Evolutionary conservation across 1,140 invertebrate genomes (phyloP).

Genomic region (Pogonognathellus flavescens): DNA sequence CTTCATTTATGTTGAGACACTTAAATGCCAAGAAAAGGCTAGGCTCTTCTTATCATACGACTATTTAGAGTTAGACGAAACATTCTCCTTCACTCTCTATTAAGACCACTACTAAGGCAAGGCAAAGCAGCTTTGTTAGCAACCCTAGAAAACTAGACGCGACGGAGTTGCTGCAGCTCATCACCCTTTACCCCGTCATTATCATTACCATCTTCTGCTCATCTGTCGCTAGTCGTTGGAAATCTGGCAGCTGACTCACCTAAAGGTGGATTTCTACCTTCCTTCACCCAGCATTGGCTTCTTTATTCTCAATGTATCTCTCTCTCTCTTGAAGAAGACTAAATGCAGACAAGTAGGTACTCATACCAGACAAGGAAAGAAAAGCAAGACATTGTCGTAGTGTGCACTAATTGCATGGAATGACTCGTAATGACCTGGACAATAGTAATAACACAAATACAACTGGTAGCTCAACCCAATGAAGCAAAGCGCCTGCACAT

Average conservation of each 20-base stretch:
- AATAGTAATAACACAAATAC: slow-evolving; percentile 6
- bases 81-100: too few relatives aligned
- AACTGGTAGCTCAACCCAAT: background rate
- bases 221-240: slow-evolving; percentile 30
- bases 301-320: too few relatives aligned
- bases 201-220: slow-evolving; percentile 46
- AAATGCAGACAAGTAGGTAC: too few relatives aligned
- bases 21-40: slow-evolving; percentile 44
- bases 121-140: background rate
- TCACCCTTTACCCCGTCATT: slow-evolving; percentile 42
- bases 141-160: background rate
- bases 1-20: slow-evolving; percentile 49
- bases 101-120: background rate
- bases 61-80: too few relatives aligned
- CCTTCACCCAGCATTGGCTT: background rate
- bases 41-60: background rate
- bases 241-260: slow-evolving; percentile 35
- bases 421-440: slow-evolving; percentile 41
- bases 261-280: background rate
- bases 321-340: too few relatives aligned
- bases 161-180: background rate
- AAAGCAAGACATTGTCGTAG: slow-evolving; percentile 34
- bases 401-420: slow-evolving; percentile 11
- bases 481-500: too few relatives aligned
- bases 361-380: background rate